Base-by-base conservation (phyloP, 2,797 vertebrate species). In the Premnoplex brunnescens region DNA sequence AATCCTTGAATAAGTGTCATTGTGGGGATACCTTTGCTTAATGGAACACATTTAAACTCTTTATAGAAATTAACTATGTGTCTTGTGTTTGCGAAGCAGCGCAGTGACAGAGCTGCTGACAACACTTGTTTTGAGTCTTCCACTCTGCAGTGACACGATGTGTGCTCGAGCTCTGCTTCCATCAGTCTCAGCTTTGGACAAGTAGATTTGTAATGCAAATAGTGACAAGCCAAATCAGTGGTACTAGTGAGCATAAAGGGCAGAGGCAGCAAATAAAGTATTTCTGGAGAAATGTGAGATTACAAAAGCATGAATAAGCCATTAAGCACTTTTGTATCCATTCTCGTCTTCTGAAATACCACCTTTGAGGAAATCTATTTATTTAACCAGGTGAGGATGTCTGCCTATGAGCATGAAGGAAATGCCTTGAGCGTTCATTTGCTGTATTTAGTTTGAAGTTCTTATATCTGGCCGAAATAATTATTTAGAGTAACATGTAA, bases 371-470 rank as follows among this genome's bases (percentile, higher is more conserved):
- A 93, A 76, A 36, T 43, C 30, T 94, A 8, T 59, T 64, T 94
- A 56, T 85, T 77, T 85, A 82, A 76, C 52, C 81, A 76, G 56
- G n/a, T 80, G 74, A 91, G 39, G 72, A 66, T 85, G 51, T 67
- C 39, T 83, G 85, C 66, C 76, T 56, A 2, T 6, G 39, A 92
- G 66, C 80, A 59, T 92, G 92, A 95, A 87, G 89, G 86, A 95
- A 86, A 79, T 62, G 56, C 94, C 76, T 74, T 59, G 86, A 72
- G 46, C 90, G 72, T 74, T 72, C 27, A 58, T 67, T 85, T 67
- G 80, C 55, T 93, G 32, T 80, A 80, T 93, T 95, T 94, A 91
- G 76, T 93, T 91, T 79, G 78, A 92, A 89, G 62, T 92, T 91
- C 46, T 91, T 92, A 22, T 87, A 81, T 54, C 52, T 1, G 2